phyloP scores from a whole-genome alignment of 2,888 invertebrate species.

The Leucophenga montana region DNA sequence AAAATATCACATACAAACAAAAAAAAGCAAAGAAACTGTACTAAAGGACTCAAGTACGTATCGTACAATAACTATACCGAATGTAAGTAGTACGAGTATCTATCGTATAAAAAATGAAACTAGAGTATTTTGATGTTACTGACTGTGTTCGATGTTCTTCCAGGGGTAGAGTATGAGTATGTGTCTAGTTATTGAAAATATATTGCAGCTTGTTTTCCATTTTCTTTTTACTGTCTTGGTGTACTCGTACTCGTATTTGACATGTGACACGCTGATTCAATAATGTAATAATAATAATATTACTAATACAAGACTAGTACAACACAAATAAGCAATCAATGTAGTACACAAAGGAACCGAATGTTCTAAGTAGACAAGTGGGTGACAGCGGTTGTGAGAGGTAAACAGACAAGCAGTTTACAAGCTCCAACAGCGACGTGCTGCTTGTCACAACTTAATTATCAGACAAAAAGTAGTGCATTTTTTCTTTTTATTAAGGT shows the following conservation, averaged over 20 bases:
- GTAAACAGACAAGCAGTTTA: background rate
- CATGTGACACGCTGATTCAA: slow-evolving; percentile 32
- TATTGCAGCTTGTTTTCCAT: slow-evolving; percentile 25
- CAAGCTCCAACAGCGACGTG: background rate
- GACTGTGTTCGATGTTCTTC: no score
- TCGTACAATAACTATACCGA: background rate
- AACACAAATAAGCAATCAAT: slow-evolving; percentile 30
- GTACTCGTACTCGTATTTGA: slow-evolving; percentile 24
- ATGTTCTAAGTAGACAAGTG: background rate
- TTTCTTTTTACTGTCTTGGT: slow-evolving; percentile 38
- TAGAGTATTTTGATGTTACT: no score
- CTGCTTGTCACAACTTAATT: slow-evolving; percentile 15
- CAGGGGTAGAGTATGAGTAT: no score
- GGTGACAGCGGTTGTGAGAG: background rate
- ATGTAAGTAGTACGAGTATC: no score
- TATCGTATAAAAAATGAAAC: no score
- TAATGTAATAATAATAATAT: slow-evolving; percentile 19
- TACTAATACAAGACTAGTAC: background rate
- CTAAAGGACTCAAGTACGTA: slow-evolving; percentile 9
- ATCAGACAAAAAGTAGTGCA: slow-evolving; percentile 13
- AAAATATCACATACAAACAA: background rate
- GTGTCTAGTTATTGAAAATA: background rate
- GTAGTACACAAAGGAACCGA: background rate
- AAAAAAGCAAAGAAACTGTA: background rate
- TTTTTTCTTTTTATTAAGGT: background rate